Base-by-base conservation (phyloP, 2,888 invertebrate genomes). In the Toxonevra muliebris region DNA sequence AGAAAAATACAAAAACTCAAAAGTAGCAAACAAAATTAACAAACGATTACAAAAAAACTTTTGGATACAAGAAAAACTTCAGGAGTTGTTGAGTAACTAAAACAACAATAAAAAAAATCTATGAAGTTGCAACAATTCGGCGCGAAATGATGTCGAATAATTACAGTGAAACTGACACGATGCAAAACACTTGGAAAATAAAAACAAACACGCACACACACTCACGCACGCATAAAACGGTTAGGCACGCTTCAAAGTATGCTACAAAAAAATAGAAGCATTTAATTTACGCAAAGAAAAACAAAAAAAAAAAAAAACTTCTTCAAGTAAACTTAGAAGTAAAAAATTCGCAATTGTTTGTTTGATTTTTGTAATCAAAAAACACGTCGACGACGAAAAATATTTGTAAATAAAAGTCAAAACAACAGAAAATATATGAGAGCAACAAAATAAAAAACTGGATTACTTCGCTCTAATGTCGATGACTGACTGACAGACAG, bases 401-500 rank as follows among this genome's bases (percentile, higher is more conserved):
- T 19, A 43, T 20, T 20, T 54, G 59, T 30, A 30, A 30, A 30
- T 30, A 30, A 30, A 30, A 62, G 53, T 43, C 53, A 41, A 19
- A 61, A 57, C 30, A 13, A 11, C 15, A 57, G 12, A 2, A 57
- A 41, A 13, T 13, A 13, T 40, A 40, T 52, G 62, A 65, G 67
- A 65, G 67, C 67, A 67, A 67, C 65, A 65, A 65, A 69, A 68
- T 64, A 70, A 68, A 68, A 70, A 72, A 74, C 74, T 76, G 76
- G 75, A 78, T 76, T 76, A 76, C 77, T 77, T 74, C 75, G 75
- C 75, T 77, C 78, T 76, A 76, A 73, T 76, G 78, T 78, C 79
- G 76, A 77, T 76, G 77, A 76, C 76, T 77, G 79, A 79, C 79
- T 79, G 76, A 76, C 77, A 72, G 74, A 74, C 72, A 70, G 73